A percentile compares a stretch with the other conserved stretches of the same genome.
Conservation (phyloP, 1,140 invertebrate species). For the Drosophila baimaii region DNA sequence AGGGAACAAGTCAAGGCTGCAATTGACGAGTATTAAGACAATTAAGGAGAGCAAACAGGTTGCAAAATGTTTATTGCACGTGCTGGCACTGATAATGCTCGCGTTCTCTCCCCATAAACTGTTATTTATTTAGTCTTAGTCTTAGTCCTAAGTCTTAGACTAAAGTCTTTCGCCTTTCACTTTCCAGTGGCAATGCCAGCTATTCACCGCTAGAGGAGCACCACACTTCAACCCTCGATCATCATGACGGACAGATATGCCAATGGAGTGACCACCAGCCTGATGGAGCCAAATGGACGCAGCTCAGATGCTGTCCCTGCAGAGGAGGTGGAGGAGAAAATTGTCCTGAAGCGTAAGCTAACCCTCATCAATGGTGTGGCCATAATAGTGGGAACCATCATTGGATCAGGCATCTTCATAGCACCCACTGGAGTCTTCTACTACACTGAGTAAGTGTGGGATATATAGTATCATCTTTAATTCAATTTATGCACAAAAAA, state of each 20-base stretch:
- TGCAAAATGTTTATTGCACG: slow-evolving; percentile 24
- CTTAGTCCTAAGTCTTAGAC: slow-evolving; percentile 5
- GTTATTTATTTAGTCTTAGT: slow-evolving; percentile 7
- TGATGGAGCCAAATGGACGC: slow-evolving; percentile 54
- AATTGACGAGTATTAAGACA: slow-evolving; percentile 9
- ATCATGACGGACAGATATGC: slow-evolving; percentile 79
- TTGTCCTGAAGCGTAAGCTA: slow-evolving; percentile 91
- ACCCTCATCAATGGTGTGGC: slow-evolving; percentile 93
- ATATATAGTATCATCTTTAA: slow-evolving; percentile 34
- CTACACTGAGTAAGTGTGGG: slow-evolving; percentile 86
- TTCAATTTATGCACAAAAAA: slow-evolving; percentile 51
- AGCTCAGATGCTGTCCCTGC: neutral
- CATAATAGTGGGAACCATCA: slow-evolving; percentile 93
- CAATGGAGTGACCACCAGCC: slow-evolving; percentile 73
- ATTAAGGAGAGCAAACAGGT: slow-evolving; percentile 14
- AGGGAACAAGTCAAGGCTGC: slow-evolving; percentile 15
- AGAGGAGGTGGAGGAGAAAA: slow-evolving; percentile 75
- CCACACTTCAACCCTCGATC: neutral
- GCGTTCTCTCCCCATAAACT: neutral
- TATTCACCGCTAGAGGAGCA: slow-evolving; percentile 10
- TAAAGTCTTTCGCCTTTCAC: slow-evolving; percentile 1
- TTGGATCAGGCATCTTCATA: slow-evolving; percentile 93
- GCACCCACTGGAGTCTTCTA: slow-evolving; percentile 90
- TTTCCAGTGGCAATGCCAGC: slow-evolving; percentile 64
- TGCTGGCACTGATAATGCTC: slow-evolving; percentile 12